These are phyloP conservation scores for Lathamus discolor DNA, from an alignment of 2,113 vertebrate genomes.

Conservation along the genomic window DNA sequence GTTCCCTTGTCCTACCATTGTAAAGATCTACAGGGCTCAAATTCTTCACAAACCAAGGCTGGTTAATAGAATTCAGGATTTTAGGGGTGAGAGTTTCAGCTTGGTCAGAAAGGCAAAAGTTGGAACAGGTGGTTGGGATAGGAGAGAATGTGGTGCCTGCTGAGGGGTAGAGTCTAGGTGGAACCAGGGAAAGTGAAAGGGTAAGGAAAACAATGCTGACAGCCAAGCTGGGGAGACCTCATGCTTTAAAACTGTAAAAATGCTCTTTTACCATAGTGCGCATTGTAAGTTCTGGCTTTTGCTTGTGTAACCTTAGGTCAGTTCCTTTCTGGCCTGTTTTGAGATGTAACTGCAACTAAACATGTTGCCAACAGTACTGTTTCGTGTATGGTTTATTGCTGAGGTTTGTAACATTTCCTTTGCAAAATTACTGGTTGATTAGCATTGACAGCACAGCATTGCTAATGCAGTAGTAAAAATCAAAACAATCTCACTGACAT, in stretches of 20 bases:
- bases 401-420: not conserved
- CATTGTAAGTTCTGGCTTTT: not conserved
- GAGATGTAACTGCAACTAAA: not conserved
- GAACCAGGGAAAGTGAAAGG: not conserved
- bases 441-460: not conserved
- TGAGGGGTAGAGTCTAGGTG: not conserved
- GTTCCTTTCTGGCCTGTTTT: not conserved
- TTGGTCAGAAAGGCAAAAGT: not conserved
- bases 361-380: not conserved
- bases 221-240: not conserved
- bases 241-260: not conserved
- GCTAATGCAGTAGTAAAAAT: not conserved
- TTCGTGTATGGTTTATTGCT: not conserved
- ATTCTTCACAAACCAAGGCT: not conserved
- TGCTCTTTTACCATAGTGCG: not conserved
- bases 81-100: not conserved
- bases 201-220: not conserved
- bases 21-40: not conserved
- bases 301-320: not conserved
- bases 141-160: rapidly evolving
- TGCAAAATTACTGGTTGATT: not conserved
- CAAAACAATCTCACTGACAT: not conserved
- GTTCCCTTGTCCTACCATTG: not conserved
- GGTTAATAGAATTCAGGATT: not conserved
- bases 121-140: not conserved